phyloP scores from a whole-genome alignment of 1,140 invertebrate species.

The Bombus confusus region DNA sequence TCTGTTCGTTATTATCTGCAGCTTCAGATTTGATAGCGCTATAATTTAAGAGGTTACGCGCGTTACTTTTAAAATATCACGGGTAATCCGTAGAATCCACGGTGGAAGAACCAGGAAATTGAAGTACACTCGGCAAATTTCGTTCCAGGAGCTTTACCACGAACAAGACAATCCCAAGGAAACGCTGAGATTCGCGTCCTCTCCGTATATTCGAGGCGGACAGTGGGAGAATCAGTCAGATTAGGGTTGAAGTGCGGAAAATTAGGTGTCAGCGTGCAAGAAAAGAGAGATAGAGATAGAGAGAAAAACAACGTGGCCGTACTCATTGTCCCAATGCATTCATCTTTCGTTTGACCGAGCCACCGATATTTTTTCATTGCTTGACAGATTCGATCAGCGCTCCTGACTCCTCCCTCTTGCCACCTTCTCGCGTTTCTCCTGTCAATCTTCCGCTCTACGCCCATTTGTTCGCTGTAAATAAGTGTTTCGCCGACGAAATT shows the following conservation, averaged over 20 bases:
- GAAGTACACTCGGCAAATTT: slow-evolving; percentile 28
- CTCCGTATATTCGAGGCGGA: slow-evolving; percentile 49
- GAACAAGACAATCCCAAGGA: slow-evolving; percentile 44
- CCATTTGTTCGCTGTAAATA: slow-evolving; percentile 38
- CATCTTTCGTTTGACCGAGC: slow-evolving; percentile 50
- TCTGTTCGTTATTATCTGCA: background rate
- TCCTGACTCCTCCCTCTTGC: slow-evolving; percentile 26
- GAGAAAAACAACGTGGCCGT: slow-evolving; percentile 32
- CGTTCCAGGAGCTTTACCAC: slow-evolving; percentile 14
- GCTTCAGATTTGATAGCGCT: too few relatives aligned
- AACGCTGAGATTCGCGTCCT: slow-evolving; percentile 34
- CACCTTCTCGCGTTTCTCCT: background rate
- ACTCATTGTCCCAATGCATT: slow-evolving; percentile 65
- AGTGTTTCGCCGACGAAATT: background rate
- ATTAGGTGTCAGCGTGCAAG: slow-evolving; percentile 71
- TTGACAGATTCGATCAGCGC: slow-evolving; percentile 64
- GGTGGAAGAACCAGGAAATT: slow-evolving; percentile 15
- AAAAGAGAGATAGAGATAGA: background rate
- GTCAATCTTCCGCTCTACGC: slow-evolving; percentile 43
- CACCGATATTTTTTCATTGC: slow-evolving; percentile 64
- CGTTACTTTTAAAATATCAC: background rate
- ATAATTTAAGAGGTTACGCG: background rate
- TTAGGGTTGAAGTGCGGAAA: slow-evolving; percentile 74
- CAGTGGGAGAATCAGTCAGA: slow-evolving; percentile 69
- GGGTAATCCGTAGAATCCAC: slow-evolving; percentile 1